These are phyloP conservation scores for Antheraea assamensis DNA, from an alignment of 2,888 invertebrate species.

Conservation along the genomic window DNA sequence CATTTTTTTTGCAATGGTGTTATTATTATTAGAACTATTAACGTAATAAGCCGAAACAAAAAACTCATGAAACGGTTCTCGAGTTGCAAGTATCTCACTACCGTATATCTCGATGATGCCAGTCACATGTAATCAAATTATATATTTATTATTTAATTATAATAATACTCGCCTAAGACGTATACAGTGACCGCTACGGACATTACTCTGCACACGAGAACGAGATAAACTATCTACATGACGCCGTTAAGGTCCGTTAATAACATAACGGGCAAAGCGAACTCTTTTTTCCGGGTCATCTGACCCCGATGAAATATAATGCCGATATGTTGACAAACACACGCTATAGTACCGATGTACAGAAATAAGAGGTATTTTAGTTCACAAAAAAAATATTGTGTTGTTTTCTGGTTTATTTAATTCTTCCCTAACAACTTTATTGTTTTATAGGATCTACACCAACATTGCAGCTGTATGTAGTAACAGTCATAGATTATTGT, in stretches of 20 bases:
- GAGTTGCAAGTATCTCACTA: too few relatives aligned
- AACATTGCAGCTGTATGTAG: too few relatives aligned
- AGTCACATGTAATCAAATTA: too few relatives aligned
- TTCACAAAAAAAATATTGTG: not conserved
- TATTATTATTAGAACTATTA: too few relatives aligned
- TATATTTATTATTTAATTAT: not conserved
- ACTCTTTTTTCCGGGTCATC: slow-evolving; percentile 40
- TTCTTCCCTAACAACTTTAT: too few relatives aligned
- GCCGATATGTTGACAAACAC: slow-evolving; percentile 46
- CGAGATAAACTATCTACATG: slow-evolving; percentile 16
- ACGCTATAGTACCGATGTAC: slow-evolving; percentile 29
- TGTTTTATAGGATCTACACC: too few relatives aligned
- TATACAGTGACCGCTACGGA: not conserved
- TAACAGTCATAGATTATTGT: too few relatives aligned
- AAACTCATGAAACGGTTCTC: too few relatives aligned
- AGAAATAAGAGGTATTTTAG: slow-evolving; percentile 10
- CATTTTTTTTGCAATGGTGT: too few relatives aligned
- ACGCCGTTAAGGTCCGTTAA: slow-evolving; percentile 30
- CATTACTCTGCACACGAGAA: slow-evolving; percentile 10
- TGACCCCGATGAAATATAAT: slow-evolving; percentile 44
- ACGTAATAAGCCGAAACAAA: too few relatives aligned
- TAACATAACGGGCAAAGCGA: slow-evolving; percentile 31
- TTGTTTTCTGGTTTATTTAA: too few relatives aligned
- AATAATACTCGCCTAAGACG: not conserved
- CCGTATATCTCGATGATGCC: too few relatives aligned